Evolutionary conservation across 2,888 invertebrate genomes (phyloP).

Genomic region (Brenthis hecate): DNA sequence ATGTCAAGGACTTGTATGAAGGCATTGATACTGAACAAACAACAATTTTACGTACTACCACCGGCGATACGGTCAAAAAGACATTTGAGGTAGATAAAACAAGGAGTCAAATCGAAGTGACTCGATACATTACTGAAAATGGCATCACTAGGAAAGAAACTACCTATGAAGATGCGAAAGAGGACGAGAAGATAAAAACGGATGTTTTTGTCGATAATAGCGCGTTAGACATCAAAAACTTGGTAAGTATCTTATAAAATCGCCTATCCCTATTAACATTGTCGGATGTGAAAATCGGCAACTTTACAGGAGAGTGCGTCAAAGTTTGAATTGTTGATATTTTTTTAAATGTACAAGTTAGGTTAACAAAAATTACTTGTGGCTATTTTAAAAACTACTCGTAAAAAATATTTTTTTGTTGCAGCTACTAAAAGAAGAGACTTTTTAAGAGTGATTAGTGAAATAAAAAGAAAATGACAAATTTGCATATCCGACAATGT

Average conservation of each 20-base stretch:
- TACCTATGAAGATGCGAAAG: constrained; percentile 78
- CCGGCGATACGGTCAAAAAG: constrained; percentile 68
- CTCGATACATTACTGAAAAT: constrained; percentile 75
- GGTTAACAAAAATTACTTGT: too few species aligned
- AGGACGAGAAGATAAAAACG: constrained; percentile 75
- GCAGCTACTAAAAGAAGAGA: too few species aligned
- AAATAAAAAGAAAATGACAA: too few species aligned
- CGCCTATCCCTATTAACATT: too few species aligned
- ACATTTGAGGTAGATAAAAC: constrained; percentile 75
- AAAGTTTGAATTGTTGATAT: too few species aligned
- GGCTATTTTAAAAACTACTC: too few species aligned
- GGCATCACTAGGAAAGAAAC: constrained; percentile 75
- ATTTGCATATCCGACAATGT: too few species aligned
- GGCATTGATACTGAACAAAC: constrained; percentile 72
- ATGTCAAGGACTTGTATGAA: constrained; percentile 81
- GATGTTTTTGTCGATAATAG: constrained; percentile 80
- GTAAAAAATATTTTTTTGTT: too few species aligned
- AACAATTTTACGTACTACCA: constrained; percentile 62
- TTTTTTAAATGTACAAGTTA: too few species aligned
- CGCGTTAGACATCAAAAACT: constrained; percentile 77
- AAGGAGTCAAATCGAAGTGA: constrained; percentile 77
- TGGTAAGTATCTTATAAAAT: constrained; percentile 64
- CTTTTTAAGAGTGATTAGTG: too few species aligned
- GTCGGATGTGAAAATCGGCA: too few species aligned
- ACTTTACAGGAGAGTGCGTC: too few species aligned